Conservation (phyloP, 1,140 invertebrate genomes). For the Aplysia californica region DNA sequence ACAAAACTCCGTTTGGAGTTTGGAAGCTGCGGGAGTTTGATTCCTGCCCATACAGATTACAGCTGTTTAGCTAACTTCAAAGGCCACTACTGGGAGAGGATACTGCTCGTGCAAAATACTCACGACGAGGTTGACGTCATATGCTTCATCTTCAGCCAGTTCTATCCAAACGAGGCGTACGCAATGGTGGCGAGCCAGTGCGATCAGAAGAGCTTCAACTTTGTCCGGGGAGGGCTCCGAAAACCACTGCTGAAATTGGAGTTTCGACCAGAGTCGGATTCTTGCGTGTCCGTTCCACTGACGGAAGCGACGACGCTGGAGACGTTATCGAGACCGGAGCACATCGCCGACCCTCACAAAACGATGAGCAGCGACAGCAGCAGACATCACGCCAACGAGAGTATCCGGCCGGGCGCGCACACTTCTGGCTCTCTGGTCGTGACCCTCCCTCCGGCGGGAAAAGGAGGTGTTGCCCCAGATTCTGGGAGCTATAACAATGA, state of each 20-base stretch:
- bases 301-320: not conserved
- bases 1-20: constrained; percentile 39
- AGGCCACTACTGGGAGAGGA: constrained; percentile 46
- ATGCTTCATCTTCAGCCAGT: constrained; percentile 42
- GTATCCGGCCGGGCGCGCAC: not conserved
- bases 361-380: not conserved
- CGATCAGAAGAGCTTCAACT: constrained; percentile 41
- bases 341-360: not conserved
- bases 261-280: constrained; percentile 25
- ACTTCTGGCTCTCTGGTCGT: no score
- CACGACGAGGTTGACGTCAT: constrained; percentile 23
- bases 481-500: no score
- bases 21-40: constrained; percentile 14
- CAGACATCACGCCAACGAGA: no score
- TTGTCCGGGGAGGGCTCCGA: constrained; percentile 31
- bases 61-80: constrained; percentile 38
- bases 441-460: no score
- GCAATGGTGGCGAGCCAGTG: constrained; percentile 42
- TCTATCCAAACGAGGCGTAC: constrained; percentile 33
- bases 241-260: constrained; percentile 28
- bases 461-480: no score
- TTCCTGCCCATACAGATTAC: constrained; percentile 30
- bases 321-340: not conserved
- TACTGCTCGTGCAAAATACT: constrained; percentile 43
- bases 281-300: constrained; percentile 34